Percentiles rank a stretch among this genome's conserved stretches.
Conservation (phyloP, 2,888 invertebrate species). For the Conchocele bisecta region DNA sequence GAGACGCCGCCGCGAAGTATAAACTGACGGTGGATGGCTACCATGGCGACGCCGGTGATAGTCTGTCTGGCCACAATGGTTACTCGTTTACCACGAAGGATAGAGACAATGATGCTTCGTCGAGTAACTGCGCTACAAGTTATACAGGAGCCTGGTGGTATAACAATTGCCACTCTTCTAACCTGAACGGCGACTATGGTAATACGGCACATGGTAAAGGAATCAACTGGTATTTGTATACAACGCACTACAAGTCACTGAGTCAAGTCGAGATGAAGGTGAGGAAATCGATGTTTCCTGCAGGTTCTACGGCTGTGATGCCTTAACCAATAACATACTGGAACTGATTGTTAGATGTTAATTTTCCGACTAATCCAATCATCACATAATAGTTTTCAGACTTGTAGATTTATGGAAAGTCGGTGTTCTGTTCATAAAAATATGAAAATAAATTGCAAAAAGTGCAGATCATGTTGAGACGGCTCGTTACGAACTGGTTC, state of each 20-base stretch:
- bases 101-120: not conserved
- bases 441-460: no score
- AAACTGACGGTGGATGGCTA: not conserved
- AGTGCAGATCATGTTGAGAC: no score
- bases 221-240: not conserved
- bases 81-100: not conserved
- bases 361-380: no score
- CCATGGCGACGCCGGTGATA: not conserved
- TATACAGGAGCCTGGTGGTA: constrained; percentile 71
- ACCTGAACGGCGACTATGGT: constrained; percentile 66
- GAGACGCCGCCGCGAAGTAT: not conserved
- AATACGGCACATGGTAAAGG: not conserved
- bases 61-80: not conserved
- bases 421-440: no score
- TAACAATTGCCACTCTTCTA: constrained; percentile 58
- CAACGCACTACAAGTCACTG: not conserved
- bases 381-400: no score
- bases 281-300: no score
- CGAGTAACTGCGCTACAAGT: constrained; percentile 35
- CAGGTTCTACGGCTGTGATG: no score
- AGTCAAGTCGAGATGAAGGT: not conserved
- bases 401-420: no score
- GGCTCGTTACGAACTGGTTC: no score
- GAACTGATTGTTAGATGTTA: no score
- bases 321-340: no score